phyloP scores from a whole-genome alignment of 2,113 vertebrate genomes.

The Sceloporus undulatus region DNA sequence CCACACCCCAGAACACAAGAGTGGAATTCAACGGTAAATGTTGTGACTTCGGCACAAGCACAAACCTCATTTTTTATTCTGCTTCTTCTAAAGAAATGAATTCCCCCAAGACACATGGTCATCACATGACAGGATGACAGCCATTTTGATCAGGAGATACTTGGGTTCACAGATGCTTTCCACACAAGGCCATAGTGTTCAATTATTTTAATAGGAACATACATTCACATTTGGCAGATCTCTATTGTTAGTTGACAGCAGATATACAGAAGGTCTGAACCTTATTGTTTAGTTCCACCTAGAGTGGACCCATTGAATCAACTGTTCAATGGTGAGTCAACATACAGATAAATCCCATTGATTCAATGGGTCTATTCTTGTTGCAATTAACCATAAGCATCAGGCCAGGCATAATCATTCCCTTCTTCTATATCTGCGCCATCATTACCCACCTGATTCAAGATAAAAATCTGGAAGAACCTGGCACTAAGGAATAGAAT shows the following conservation, averaged over 20 bases:
- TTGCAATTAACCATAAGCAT: too few species aligned
- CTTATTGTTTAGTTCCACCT: too few species aligned
- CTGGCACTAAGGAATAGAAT: not conserved
- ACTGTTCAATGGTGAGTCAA: too few species aligned
- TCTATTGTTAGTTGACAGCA: not conserved
- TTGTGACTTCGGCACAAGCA: not conserved
- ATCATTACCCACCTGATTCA: not conserved
- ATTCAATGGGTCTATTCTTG: too few species aligned
- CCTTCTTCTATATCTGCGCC: not conserved
- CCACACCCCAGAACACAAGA: not conserved
- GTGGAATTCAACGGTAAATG: not conserved
- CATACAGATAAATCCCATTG: too few species aligned
- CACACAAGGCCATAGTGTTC: not conserved
- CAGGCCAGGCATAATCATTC: not conserved
- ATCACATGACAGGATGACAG: constrained; percentile 2
- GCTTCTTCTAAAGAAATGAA: not conserved
- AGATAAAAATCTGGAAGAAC: not conserved
- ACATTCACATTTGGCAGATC: not conserved
- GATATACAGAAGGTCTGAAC: not conserved
- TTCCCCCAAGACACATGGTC: not conserved
- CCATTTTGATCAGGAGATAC: not conserved
- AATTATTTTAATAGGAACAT: constrained; percentile 3
- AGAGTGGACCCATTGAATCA: too few species aligned
- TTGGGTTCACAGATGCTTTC: not conserved
- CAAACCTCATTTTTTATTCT: not conserved